A percentile compares a stretch with the other conserved stretches of the same genome.
phyloP scores from a whole-genome alignment of 2,797 vertebrate genomes.

The Characodon lateralis region DNA sequence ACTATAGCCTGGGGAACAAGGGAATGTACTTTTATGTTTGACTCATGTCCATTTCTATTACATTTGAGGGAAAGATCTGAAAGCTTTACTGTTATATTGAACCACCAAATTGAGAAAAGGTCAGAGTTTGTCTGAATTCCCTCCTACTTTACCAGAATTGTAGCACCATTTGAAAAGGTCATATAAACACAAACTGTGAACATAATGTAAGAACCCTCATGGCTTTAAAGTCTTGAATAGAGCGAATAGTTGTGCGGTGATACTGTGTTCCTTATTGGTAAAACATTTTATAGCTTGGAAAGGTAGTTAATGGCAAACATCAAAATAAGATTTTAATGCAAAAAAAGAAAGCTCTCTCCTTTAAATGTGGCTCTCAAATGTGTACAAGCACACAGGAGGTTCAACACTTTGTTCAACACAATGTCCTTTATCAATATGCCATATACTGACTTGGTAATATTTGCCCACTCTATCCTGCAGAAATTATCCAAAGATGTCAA shows the following conservation, averaged over 20 bases:
- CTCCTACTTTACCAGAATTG: conserved; percentile 27
- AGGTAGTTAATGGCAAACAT: neutral
- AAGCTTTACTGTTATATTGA: conserved; percentile 32
- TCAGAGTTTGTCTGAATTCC: conserved; percentile 51
- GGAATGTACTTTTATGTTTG: conserved; percentile 30
- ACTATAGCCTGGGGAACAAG: conserved; percentile 14
- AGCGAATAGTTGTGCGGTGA: neutral
- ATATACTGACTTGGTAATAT: neutral
- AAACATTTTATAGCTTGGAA: neutral
- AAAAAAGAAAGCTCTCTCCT: neutral
- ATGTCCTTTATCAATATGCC: neutral
- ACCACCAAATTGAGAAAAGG: conserved; percentile 50
- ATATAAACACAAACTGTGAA: conserved; percentile 45
- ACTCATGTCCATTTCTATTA: conserved; percentile 53
- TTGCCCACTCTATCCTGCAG: neutral
- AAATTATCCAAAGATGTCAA: neutral
- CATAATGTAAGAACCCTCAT: conserved; percentile 36
- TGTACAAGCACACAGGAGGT: neutral
- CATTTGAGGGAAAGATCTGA: conserved; percentile 50
- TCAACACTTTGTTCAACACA: neutral
- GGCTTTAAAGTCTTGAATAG: conserved; percentile 11
- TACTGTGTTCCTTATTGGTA: neutral
- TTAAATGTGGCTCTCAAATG: neutral
- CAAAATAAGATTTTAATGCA: neutral
- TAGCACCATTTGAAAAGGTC: conserved; percentile 59